Conservation (phyloP, 1,140 invertebrate genomes). For the Conopomorpha cramerella region DNA sequence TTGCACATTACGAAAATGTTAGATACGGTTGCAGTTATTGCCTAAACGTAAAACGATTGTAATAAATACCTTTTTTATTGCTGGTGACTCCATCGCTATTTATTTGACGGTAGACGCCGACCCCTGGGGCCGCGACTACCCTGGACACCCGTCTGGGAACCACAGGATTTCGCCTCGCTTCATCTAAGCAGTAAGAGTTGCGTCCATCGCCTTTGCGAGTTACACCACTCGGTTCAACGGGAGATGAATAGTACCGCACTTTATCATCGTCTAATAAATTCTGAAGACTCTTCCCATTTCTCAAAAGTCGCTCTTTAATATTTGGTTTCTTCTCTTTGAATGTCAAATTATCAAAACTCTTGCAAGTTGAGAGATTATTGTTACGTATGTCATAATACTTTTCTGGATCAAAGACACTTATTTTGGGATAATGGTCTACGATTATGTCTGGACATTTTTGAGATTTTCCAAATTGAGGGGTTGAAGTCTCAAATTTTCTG, state of each 20-base stretch:
- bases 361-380: constrained; percentile 42
- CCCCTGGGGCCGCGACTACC: constrained; percentile 24
- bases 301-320: constrained; percentile 26
- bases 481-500: constrained; percentile 17
- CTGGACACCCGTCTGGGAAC: constrained; percentile 21
- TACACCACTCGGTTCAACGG: constrained; percentile 17
- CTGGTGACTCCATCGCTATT: constrained; percentile 22
- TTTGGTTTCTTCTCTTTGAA: constrained; percentile 17
- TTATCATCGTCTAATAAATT: constrained; percentile 36
- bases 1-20: no score
- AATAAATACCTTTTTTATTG: no score
- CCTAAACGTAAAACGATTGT: neutral
- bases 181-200: constrained; percentile 34
- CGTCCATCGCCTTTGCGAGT: constrained; percentile 23
- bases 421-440: constrained; percentile 24
- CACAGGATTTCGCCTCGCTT: constrained; percentile 25
- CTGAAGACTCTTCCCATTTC: constrained; percentile 39
- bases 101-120: constrained; percentile 39
- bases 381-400: constrained; percentile 42
- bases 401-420: constrained; percentile 33
- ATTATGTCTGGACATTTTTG: constrained; percentile 26
- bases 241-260: constrained; percentile 36
- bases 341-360: constrained; percentile 48
- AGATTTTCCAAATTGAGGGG: constrained; percentile 4
- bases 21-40: no score